These are phyloP conservation scores for Neodiprion pinetum DNA, from an alignment of 1,140 invertebrate species.

Conservation along the genomic window DNA sequence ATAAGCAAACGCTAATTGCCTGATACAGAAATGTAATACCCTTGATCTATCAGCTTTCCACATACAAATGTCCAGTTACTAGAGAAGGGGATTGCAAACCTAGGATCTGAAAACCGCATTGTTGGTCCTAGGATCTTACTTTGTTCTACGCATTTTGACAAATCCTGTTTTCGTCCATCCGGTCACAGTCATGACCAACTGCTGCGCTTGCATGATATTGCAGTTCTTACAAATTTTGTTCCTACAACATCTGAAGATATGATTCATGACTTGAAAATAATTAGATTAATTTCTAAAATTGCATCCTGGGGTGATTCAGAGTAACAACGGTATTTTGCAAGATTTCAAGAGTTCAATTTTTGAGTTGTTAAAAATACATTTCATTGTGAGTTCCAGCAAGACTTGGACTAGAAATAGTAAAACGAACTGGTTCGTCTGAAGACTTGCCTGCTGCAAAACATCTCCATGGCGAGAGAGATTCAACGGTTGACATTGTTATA, in stretches of 20 bases:
- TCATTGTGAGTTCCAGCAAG: not conserved
- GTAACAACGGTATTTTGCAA: not conserved
- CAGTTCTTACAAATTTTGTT: not conserved
- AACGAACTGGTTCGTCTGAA: not conserved
- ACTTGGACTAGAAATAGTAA: not conserved
- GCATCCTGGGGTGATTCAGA: not conserved
- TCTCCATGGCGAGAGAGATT: not conserved
- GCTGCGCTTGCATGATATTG: not conserved
- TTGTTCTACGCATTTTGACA: not conserved
- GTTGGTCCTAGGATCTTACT: not conserved
- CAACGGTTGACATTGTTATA: not conserved
- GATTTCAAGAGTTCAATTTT: not conserved
- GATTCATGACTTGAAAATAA: no score
- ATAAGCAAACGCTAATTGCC: no score
- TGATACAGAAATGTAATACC: not conserved
- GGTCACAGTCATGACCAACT: not conserved
- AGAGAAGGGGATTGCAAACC: conserved; percentile 1
- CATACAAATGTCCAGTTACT: not conserved
- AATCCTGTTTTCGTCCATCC: not conserved
- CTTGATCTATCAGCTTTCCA: not conserved
- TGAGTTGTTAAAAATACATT: not conserved
- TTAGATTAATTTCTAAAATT: not conserved
- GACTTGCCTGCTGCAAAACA: not conserved
- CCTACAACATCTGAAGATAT: not conserved
- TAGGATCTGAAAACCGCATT: not conserved